Evolutionary conservation across 2,888 invertebrate genomes (phyloP), one percentile per base, ranked within the genome.

Genomic region (Xanthorhoe spadicearia): DNA sequence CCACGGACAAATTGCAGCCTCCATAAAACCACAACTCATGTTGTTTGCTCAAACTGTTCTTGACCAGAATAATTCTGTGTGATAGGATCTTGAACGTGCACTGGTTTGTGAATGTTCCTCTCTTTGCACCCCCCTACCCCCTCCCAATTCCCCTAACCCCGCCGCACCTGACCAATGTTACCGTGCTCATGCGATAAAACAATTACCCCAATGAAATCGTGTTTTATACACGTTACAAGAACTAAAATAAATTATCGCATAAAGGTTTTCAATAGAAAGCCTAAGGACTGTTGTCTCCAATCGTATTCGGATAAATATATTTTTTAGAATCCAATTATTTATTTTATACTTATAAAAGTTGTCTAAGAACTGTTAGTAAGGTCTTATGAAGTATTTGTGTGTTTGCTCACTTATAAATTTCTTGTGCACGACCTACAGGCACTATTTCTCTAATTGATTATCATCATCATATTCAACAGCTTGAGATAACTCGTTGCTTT

Each of bases 111-210:
- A 86, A 81, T 87, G 89, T 87, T 88, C 86, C 87, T 83, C 83
- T 80, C 82, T 87, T 84, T 87, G 84, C 78, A 83, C 80, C 75
- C 69, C 52, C 32, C 32, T 32, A 32, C 32, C 32, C 32, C 32
- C 32, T 7, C 8, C 32, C 8, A 5, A 32, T 7, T 65, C 68
- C 73, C 75, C 66, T 68, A 58, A 28, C 46, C 71, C 52, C 68
- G 77, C 75, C 64, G 71, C 68, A 77, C 80, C 83, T 86, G 83
- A 81, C 85, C 84, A 83, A 72, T 80, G 83, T 81, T 78, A 80
- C 83, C 77, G 81, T 81, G 81, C 87, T 88, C 92, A 93, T 92
- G 92, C 92, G 89, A 93, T 92, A 92, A 93, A 93, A 92, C 91
- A 93, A 93, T 92, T 92, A 92, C 90, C 85, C 82, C 85, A 83